These are phyloP conservation scores for Myoxocephalus aenaeus DNA, from an alignment of 2,797 vertebrate genomes.

Conservation along the genomic window DNA sequence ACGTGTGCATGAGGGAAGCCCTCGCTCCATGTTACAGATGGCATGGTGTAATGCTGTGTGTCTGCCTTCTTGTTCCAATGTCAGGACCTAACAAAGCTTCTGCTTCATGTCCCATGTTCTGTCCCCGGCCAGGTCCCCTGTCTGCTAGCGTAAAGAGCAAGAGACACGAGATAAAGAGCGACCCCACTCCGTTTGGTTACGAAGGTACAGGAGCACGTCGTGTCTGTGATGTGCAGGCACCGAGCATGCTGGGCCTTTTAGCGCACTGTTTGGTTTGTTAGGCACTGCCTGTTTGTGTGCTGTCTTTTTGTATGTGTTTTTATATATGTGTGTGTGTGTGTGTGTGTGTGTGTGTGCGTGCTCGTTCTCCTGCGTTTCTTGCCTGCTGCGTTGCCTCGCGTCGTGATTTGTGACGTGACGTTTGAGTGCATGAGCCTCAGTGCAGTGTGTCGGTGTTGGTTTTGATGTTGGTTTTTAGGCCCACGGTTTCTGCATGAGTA, in stretches of 20 bases:
- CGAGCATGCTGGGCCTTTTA: slow-evolving; percentile 54
- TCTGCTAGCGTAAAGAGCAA: slow-evolving; percentile 92
- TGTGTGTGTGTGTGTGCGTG: slow-evolving; percentile 17
- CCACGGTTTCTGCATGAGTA: slow-evolving; percentile 45
- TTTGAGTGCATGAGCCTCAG: slow-evolving; percentile 36
- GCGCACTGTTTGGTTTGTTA: not conserved
- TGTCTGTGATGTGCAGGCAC: slow-evolving; percentile 11
- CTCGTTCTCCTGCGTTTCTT: not conserved
- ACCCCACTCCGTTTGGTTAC: slow-evolving; percentile 92
- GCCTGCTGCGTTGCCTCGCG: slow-evolving; percentile 22
- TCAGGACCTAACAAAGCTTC: slow-evolving; percentile 17
- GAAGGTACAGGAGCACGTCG: slow-evolving; percentile 85
- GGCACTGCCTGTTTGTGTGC: not conserved
- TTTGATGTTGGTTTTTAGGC: not conserved
- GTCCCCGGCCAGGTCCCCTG: slow-evolving; percentile 86
- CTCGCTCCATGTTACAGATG: not conserved
- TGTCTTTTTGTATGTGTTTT: not conserved
- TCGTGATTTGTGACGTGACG: slow-evolving; percentile 20
- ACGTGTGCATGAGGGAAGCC: not conserved
- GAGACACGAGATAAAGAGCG: slow-evolving; percentile 95
- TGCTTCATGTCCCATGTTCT: slow-evolving; percentile 53
- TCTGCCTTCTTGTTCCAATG: not conserved
- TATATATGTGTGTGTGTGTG: slow-evolving; percentile 3
- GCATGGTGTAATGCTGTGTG: not conserved
- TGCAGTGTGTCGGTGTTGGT: not conserved